A percentile compares a stretch with the other conserved stretches of the same genome.
phyloP scores from a whole-genome alignment of 2,888 invertebrate species.

The Plagiodera versicolora region DNA sequence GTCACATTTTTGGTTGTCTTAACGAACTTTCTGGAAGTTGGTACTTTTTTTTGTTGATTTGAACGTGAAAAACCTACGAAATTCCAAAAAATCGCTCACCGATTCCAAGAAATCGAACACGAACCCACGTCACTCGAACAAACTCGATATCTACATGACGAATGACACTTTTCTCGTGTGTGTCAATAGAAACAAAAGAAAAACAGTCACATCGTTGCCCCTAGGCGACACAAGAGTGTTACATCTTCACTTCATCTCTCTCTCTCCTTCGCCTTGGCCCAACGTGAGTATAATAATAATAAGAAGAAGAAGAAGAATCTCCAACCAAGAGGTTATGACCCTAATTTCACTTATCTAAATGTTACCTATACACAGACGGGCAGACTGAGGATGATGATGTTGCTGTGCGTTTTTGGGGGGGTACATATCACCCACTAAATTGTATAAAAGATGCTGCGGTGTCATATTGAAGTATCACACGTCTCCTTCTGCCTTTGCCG shows the following conservation, averaged over 20 bases:
- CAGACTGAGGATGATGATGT: too few species aligned
- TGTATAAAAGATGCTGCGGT: slow-evolving; percentile 46
- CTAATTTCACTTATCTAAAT: slow-evolving; percentile 53
- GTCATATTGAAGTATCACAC: slow-evolving; percentile 38
- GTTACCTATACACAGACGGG: slow-evolving; percentile 37
- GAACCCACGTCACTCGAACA: not conserved
- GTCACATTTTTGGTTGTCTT: too few species aligned
- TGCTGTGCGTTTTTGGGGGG: slow-evolving; percentile 48
- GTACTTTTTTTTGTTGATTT: too few species aligned
- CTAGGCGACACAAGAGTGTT: not conserved
- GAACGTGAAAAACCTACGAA: slow-evolving; percentile 4
- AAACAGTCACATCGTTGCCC: not conserved
- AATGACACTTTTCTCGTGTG: not conserved
- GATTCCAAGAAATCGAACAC: too few species aligned
- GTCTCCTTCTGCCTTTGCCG: slow-evolving; percentile 42
- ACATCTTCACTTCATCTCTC: slow-evolving; percentile 2
- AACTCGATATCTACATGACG: not conserved
- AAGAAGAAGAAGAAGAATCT: too few species aligned
- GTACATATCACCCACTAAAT: slow-evolving; percentile 37
- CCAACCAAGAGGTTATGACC: slow-evolving; percentile 51
- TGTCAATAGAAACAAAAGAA: slow-evolving; percentile 12
- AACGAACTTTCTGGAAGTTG: too few species aligned
- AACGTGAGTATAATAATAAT: slow-evolving; percentile 8
- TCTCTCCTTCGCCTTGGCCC: slow-evolving; percentile 3
- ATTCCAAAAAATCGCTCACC: not conserved